Percentiles rank a stretch among this genome's conserved stretches.
Evolutionary conservation across 2,113 vertebrate genomes (phyloP).

Genomic region (Phrynocephalus versicolor): DNA sequence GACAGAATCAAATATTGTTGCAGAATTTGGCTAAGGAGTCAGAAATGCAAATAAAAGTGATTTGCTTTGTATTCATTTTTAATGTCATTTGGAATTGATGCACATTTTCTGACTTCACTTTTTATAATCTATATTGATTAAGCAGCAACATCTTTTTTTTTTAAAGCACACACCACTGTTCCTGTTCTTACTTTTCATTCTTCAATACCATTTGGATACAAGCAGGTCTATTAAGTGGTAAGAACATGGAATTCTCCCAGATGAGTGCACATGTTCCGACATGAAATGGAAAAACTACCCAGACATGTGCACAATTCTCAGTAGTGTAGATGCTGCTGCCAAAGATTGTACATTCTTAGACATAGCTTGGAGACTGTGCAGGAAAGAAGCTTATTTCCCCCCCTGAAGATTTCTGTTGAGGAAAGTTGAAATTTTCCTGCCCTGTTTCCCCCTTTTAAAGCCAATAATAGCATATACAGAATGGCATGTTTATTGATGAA

Average conservation of each 20-base stretch:
- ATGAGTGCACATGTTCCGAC: neutral
- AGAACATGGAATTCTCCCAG: neutral
- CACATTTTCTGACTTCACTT: neutral
- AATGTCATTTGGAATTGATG: neutral
- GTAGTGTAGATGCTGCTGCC: neutral
- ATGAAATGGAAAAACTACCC: conserved; percentile 1
- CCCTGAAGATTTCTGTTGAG: conserved; percentile 7
- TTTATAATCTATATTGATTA: neutral
- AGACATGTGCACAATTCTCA: neutral
- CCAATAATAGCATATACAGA: neutral
- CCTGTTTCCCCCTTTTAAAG: conserved; percentile 15
- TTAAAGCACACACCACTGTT: neutral
- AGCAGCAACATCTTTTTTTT: no score
- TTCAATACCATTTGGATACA: neutral
- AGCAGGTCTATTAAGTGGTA: neutral
- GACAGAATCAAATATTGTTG: no score
- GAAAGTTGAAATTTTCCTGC: neutral
- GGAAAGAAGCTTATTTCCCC: neutral
- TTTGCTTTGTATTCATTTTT: neutral
- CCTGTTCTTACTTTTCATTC: neutral
- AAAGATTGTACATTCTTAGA: neutral
- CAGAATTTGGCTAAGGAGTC: no score
- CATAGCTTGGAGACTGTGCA: neutral
- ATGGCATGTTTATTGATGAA: conserved; percentile 28
- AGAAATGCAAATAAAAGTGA: no score